A percentile compares a stretch with the other conserved stretches of the same genome.
phyloP scores from a whole-genome alignment of 2,113 vertebrate genomes.

The Cyanocitta stelleri region DNA sequence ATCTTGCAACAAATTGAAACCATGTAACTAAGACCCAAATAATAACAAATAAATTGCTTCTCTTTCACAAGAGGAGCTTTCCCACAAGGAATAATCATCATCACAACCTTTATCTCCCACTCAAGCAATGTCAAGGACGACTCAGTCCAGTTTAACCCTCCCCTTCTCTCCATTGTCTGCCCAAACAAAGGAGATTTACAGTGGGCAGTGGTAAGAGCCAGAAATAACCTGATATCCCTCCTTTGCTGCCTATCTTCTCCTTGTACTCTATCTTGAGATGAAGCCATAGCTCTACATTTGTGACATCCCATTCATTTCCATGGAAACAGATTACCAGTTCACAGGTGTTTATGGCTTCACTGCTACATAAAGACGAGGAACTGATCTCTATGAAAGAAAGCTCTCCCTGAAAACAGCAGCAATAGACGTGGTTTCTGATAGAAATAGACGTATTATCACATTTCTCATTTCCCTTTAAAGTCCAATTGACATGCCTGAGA shows the following conservation, averaged over 20 bases:
- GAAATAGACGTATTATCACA: not conserved
- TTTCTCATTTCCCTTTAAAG: conserved; percentile 9
- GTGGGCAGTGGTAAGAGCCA: not conserved
- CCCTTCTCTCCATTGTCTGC: not conserved
- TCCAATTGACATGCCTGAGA: not conserved
- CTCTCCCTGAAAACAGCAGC: not conserved
- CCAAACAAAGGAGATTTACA: not conserved
- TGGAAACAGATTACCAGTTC: conserved; percentile 40
- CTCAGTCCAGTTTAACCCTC: not conserved
- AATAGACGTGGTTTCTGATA: not conserved
- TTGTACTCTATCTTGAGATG: not conserved
- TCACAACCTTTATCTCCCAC: not conserved
- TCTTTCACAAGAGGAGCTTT: not conserved
- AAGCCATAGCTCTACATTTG: not conserved
- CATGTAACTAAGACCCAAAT: not conserved
- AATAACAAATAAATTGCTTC: not conserved
- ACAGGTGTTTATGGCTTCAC: not conserved
- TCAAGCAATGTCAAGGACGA: not conserved
- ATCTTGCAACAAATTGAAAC: not conserved
- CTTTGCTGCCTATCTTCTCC: not conserved
- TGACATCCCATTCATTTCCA: conserved; percentile 54
- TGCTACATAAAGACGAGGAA: not conserved
- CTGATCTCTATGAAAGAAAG: not conserved
- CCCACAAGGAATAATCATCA: not conserved
- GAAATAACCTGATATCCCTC: not conserved